Conservation (phyloP, 2,797 vertebrate genomes). For the Sebastes hubbsi region DNA sequence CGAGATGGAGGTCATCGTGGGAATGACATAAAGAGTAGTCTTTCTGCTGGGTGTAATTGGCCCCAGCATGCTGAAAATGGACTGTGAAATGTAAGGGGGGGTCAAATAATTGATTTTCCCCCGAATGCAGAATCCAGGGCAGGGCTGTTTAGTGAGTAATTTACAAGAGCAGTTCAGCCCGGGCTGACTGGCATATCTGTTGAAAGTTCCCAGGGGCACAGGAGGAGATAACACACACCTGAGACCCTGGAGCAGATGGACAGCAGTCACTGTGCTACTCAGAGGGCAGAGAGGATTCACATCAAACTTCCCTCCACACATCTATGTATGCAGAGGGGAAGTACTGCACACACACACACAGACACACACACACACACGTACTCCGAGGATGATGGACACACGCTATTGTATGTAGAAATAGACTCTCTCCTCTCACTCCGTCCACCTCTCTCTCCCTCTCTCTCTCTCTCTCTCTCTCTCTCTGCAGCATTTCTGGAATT, state of each 20-base stretch:
- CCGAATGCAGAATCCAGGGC: conserved; percentile 80
- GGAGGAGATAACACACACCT: conserved; percentile 80
- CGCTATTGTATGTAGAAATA: conserved; percentile 68
- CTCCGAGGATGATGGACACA: conserved; percentile 63
- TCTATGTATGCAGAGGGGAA: conserved; percentile 48
- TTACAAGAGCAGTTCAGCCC: conserved; percentile 79
- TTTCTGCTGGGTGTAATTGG: conserved; percentile 84
- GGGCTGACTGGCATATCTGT: conserved; percentile 77
- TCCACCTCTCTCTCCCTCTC: conserved; percentile 16
- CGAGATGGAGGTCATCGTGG: conserved; percentile 80
- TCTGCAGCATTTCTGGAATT: conserved; percentile 70
- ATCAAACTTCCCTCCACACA: conserved; percentile 70
- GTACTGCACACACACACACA: conserved; percentile 3
- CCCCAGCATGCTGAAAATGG: conserved; percentile 85
- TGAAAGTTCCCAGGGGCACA: conserved; percentile 79
- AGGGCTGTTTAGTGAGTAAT: conserved; percentile 83
- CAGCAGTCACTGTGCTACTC: conserved; percentile 69
- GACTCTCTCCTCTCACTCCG: conserved; percentile 55
- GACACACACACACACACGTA: not conserved
- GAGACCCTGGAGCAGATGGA: conserved; percentile 79
- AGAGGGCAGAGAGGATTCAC: conserved; percentile 71
- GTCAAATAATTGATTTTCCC: conserved; percentile 86
- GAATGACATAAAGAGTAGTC: conserved; percentile 81
- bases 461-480: not conserved
- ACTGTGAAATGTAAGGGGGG: conserved; percentile 85